These are phyloP conservation scores for Rhaphigaster nebulosa DNA, from an alignment of 2,888 invertebrate species.

Conservation along the genomic window DNA sequence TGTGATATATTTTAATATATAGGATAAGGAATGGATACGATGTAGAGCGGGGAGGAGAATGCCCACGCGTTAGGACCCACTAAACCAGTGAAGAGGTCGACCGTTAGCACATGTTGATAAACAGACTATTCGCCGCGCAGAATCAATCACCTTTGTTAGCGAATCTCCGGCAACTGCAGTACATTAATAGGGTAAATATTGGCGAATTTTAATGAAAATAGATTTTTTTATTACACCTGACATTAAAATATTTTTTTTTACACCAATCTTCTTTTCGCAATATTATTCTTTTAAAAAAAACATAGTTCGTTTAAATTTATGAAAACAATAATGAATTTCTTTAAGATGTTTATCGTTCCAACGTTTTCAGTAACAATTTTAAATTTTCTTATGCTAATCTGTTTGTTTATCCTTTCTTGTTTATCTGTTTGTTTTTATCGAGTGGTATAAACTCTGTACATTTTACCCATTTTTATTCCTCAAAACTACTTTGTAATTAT, in stretches of 20 bases:
- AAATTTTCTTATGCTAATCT: too few relatives aligned
- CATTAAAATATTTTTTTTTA: neutral
- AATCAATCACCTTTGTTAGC: conserved; percentile 3
- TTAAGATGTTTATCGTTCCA: too few relatives aligned
- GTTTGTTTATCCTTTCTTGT: too few relatives aligned
- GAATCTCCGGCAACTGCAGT: neutral
- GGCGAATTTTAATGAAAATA: neutral
- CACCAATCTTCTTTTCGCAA: too few relatives aligned
- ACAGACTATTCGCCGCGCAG: neutral
- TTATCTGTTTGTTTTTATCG: too few relatives aligned
- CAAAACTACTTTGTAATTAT: too few relatives aligned
- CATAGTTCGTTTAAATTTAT: too few relatives aligned
- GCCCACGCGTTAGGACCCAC: conserved; percentile 27
- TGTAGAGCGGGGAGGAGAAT: neutral
- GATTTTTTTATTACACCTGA: neutral
- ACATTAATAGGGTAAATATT: neutral
- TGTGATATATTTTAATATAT: neutral
- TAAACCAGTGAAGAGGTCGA: conserved; percentile 25
- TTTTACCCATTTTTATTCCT: too few relatives aligned
- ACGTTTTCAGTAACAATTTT: too few relatives aligned
- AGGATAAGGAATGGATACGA: neutral
- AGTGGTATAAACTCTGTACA: too few relatives aligned
- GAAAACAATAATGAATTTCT: too few relatives aligned
- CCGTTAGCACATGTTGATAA: neutral
- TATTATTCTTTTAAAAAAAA: too few relatives aligned